phyloP scores from a whole-genome alignment of 2,797 vertebrate species.

The Gymnoscopelus braueri region DNA sequence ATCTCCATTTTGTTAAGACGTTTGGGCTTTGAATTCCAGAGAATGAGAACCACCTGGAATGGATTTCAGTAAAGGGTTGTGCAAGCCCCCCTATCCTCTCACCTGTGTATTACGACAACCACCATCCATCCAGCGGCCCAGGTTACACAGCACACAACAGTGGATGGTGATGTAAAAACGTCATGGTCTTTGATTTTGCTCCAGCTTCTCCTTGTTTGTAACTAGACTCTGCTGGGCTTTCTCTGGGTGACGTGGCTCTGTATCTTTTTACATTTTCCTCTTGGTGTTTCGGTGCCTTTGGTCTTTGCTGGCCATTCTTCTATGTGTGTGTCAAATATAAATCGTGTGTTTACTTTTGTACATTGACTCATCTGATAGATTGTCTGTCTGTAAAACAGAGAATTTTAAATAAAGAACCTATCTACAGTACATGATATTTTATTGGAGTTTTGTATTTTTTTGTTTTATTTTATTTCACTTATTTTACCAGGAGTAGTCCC shows the following conservation, averaged over 20 bases:
- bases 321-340: conserved; percentile 37
- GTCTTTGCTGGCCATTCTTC: conserved; percentile 21
- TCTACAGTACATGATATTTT: conserved; percentile 14
- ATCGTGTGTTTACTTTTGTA: conserved; percentile 53
- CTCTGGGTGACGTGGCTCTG: conserved; percentile 28
- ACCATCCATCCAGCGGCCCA: conserved; percentile 18
- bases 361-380: conserved; percentile 48
- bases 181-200: conserved; percentile 38
- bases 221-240: conserved; percentile 17
- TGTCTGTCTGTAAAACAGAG: conserved; percentile 33
- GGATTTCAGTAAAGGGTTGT: conserved; percentile 45
- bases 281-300: conserved; percentile 25
- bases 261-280: conserved; percentile 36
- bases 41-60: conserved; percentile 65
- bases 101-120: conserved; percentile 37
- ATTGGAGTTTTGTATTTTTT: too few species aligned
- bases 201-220: conserved; percentile 23
- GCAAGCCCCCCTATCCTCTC: conserved; percentile 15
- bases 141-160: conserved; percentile 20
- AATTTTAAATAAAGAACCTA: conserved; percentile 67
- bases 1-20: conserved; percentile 28
- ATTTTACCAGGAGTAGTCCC: too few species aligned
- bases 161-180: conserved; percentile 21
- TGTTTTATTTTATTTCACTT: too few species aligned
- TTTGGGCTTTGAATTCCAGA: conserved; percentile 14